A percentile compares a stretch with the other conserved stretches of the same genome.
Evolutionary conservation across 2,797 vertebrate species (phyloP).

Genomic region (Alauda arvensis): DNA sequence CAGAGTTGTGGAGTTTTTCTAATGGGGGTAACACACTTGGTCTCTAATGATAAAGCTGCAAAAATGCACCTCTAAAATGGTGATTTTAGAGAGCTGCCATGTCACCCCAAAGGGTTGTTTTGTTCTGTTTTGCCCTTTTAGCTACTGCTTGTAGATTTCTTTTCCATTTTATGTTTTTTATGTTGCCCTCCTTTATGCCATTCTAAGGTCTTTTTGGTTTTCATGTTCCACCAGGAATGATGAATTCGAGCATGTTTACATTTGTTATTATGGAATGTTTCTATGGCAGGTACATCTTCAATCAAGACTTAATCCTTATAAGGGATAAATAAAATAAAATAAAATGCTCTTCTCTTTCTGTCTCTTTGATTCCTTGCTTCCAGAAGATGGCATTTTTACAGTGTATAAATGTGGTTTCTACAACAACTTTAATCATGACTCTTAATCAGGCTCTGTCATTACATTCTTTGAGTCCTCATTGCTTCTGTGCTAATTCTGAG

Average conservation of each 20-base stretch:
- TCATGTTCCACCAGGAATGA: neutral
- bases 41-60: neutral
- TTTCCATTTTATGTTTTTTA: neutral
- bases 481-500: neutral
- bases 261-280: neutral
- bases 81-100: neutral
- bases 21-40: neutral
- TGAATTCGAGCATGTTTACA: neutral
- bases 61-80: neutral
- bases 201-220: neutral
- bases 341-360: neutral
- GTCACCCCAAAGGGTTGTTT: neutral
- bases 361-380: neutral
- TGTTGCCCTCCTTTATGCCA: neutral
- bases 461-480: neutral
- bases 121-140: neutral
- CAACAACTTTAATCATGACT: neutral
- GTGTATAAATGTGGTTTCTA: neutral
- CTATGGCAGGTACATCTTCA: neutral
- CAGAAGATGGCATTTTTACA: neutral
- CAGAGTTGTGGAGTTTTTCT: neutral
- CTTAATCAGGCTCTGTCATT: neutral
- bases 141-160: neutral
- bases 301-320: neutral
- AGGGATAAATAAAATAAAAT: neutral